Conservation (phyloP, 2,888 invertebrate genomes). For the Eretmocerus hayati region DNA sequence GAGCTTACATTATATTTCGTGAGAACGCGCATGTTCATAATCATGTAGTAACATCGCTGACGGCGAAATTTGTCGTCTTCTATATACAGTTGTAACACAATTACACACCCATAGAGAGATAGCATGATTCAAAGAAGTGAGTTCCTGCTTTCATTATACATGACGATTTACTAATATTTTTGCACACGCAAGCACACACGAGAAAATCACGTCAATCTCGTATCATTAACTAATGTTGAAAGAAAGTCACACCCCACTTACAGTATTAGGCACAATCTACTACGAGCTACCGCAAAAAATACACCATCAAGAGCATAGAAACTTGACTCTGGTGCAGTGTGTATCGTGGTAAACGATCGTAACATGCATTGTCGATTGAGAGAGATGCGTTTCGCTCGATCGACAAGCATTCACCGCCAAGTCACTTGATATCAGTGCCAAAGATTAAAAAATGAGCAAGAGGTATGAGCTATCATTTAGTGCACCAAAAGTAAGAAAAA, state of each 20-base stretch:
- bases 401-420: constrained; percentile 17
- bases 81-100: constrained; percentile 11
- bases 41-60: constrained; percentile 5
- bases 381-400: constrained; percentile 11
- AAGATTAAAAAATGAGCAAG: background rate
- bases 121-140: constrained; percentile 1
- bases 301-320: background rate
- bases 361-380: constrained; percentile 15
- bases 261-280: constrained; percentile 16
- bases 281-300: background rate
- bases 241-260: constrained; percentile 9
- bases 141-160: background rate
- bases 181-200: background rate
- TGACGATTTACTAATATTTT: background rate
- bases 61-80: constrained; percentile 8
- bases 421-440: background rate
- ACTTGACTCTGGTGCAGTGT: background rate
- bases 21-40: constrained; percentile 9
- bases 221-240: background rate
- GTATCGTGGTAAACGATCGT: background rate
- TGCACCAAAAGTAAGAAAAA: constrained; percentile 5
- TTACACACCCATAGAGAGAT: constrained; percentile 14
- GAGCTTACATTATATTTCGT: constrained; percentile 13
- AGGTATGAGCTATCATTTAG: background rate
- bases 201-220: background rate